Evolutionary conservation across 2,113 vertebrate species (phyloP).

Genomic region (Pituophis catenifer): DNA sequence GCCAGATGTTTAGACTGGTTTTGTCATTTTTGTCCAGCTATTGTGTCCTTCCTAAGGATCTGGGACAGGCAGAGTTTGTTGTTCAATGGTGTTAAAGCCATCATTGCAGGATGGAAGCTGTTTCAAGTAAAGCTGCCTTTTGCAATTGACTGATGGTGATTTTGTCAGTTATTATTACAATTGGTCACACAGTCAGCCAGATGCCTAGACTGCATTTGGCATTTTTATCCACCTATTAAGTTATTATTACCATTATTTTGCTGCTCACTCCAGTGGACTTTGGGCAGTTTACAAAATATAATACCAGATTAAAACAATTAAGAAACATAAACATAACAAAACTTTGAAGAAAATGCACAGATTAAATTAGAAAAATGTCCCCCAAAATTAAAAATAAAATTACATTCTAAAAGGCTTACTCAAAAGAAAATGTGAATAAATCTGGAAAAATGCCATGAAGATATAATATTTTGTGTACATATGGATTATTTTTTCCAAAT

Average conservation of each 20-base stretch:
- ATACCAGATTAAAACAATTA: neutral
- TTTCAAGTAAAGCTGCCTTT: too few relatives aligned
- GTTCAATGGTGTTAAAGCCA: too few relatives aligned
- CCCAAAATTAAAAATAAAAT: neutral
- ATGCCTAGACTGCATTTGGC: neutral
- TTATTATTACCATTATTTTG: neutral
- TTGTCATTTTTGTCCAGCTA: neutral
- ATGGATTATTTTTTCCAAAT: neutral
- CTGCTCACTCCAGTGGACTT: neutral
- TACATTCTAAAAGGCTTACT: neutral
- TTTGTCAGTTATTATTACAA: neutral
- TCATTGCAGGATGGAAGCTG: too few relatives aligned
- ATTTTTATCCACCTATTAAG: neutral
- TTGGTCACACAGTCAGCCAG: neutral
- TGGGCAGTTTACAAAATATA: neutral
- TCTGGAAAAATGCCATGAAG: neutral
- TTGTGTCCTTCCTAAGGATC: too few relatives aligned
- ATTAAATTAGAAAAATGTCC: neutral
- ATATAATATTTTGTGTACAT: neutral
- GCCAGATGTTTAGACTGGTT: neutral
- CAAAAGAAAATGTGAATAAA: neutral
- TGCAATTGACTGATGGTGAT: too few relatives aligned
- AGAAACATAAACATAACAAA: neutral
- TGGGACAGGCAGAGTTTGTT: too few relatives aligned
- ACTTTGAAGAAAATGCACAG: neutral